Base-by-base conservation (phyloP, 1,140 invertebrate genomes). In the Conus betulinus region DNA sequence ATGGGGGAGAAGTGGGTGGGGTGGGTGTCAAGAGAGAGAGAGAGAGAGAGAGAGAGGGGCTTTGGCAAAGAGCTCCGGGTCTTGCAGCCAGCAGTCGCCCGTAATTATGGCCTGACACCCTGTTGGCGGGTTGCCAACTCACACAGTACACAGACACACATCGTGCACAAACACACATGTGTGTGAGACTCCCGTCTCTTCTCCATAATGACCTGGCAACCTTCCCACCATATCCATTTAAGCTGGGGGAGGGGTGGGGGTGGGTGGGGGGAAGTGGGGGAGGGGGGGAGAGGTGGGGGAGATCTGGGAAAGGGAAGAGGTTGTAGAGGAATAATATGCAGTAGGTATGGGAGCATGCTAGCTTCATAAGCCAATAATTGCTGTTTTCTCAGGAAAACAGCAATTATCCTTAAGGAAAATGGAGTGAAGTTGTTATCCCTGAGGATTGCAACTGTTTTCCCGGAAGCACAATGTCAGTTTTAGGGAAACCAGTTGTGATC, bases 11-110 rank as follows among this genome's bases (percentile, higher is more conserved):
- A 39, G 39, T 39, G 27, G 81, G 39, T 20, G 39, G 81, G 27
- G 39, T n/a, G 39, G 39, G 81, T 39, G 39, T 39, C 39, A 3
- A 83, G 81, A 83, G 81, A 83, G 81, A 55, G 81, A 83, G 81
- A 83, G 81, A 83, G 81, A 83, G 81, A 83, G 81, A 67, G 84
- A 86, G 84, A 67, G 81, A 39, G 39, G 39, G 39, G 39, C 25
- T 7, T 17, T 13, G 79, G 79, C 39, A 55, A n/a, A 27, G 60
- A 71, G 67, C 20, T 71, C 67, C 67, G 13, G 13, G 11, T 71
- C 67, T 23, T 20, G 67, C 67, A 71, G 67, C 67, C 67, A 71
- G 23, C 67, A 71, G 67, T 13, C 67, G 23, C 67, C 20, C 67
- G 23, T 71, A 23, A 71, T 71, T 71, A 71, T 71, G 17, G 67